Conservation (phyloP, 2,113 vertebrate genomes). For the Planiliza haematocheilus region DNA sequence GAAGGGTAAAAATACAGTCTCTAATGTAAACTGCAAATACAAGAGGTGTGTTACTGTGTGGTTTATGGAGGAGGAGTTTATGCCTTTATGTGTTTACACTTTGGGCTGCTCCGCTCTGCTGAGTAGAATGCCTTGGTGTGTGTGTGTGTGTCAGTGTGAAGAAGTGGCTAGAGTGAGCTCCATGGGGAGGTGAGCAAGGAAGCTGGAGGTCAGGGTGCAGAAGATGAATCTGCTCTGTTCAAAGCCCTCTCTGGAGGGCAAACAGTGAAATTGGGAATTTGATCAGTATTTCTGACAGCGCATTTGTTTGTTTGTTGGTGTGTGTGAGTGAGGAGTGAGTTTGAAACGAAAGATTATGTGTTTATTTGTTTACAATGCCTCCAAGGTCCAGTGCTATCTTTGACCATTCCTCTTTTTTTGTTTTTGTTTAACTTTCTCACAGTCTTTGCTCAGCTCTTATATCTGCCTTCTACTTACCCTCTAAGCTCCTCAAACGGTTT, state of each 20-base stretch:
- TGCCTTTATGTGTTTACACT: conserved; percentile 41
- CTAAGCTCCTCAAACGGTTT: conserved; percentile 1
- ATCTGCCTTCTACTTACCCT: background rate
- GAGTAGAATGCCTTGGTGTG: conserved; percentile 5
- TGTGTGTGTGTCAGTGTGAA: conserved; percentile 20
- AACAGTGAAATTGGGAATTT: conserved; percentile 69
- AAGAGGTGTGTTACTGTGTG: conserved; percentile 17
- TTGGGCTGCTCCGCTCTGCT: conserved; percentile 18
- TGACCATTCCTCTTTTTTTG: conserved; percentile 54
- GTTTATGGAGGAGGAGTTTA: conserved; percentile 32
- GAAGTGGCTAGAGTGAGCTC: conserved; percentile 47
- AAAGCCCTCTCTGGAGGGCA: conserved; percentile 69
- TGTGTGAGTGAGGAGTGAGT: conserved; percentile 17
- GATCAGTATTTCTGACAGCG: conserved; percentile 58
- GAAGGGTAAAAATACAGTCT: conserved; percentile 1
- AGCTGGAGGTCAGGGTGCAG: conserved; percentile 66
- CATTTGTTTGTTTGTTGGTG: conserved; percentile 6
- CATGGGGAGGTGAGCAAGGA: conserved; percentile 60
- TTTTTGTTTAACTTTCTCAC: conserved; percentile 49
- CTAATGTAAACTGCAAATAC: conserved; percentile 22
- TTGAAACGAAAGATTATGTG: conserved; percentile 72
- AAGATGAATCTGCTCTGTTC: conserved; percentile 72
- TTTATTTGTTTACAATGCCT: conserved; percentile 78
- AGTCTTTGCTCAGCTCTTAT: conserved; percentile 36
- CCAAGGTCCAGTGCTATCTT: conserved; percentile 58